Conservation (phyloP, 1,140 invertebrate genomes). For the Pomacea maculata region DNA sequence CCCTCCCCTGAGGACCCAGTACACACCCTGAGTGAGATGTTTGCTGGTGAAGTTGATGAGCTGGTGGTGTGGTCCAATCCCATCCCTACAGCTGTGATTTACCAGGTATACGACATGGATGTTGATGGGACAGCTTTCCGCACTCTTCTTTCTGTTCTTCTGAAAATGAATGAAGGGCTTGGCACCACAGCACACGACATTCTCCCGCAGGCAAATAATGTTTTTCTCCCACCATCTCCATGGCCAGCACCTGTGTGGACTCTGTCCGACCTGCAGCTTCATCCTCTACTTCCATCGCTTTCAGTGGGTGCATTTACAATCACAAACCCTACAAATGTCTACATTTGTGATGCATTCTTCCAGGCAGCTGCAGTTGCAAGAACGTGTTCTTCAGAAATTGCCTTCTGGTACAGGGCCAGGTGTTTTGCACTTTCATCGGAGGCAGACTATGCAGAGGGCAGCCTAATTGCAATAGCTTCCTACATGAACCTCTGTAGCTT, state of each 20-base stretch:
- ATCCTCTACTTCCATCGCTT: background rate
- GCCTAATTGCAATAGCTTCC: slow-evolving; percentile 29
- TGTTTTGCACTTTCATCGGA: slow-evolving; percentile 23
- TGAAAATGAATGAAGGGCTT: slow-evolving; percentile 38
- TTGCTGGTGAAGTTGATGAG: slow-evolving; percentile 38
- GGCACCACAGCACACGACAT: slow-evolving; percentile 36
- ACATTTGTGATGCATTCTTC: slow-evolving; percentile 34
- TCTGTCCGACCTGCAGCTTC: slow-evolving; percentile 33
- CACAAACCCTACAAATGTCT: slow-evolving; percentile 11
- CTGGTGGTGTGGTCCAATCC: slow-evolving; percentile 36
- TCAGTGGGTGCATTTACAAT: background rate
- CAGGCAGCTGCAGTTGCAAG: slow-evolving; percentile 6
- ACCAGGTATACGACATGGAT: slow-evolving; percentile 41
- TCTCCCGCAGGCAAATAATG: slow-evolving; percentile 21
- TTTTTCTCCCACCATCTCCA: slow-evolving; percentile 35
- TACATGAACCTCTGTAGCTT: slow-evolving; percentile 30
- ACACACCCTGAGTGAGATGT: slow-evolving; percentile 22
- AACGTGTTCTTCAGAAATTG: slow-evolving; percentile 23
- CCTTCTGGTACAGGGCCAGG: slow-evolving; percentile 24
- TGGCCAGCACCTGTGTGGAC: slow-evolving; percentile 44
- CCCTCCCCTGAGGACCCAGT: slow-evolving; percentile 29
- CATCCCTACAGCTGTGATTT: slow-evolving; percentile 32
- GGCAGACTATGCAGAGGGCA: slow-evolving; percentile 17
- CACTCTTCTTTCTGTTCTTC: slow-evolving; percentile 30
- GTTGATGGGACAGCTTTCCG: slow-evolving; percentile 32